Evolutionary conservation across 2,113 vertebrate species (phyloP).

Genomic region (Zootoca vivipara): DNA sequence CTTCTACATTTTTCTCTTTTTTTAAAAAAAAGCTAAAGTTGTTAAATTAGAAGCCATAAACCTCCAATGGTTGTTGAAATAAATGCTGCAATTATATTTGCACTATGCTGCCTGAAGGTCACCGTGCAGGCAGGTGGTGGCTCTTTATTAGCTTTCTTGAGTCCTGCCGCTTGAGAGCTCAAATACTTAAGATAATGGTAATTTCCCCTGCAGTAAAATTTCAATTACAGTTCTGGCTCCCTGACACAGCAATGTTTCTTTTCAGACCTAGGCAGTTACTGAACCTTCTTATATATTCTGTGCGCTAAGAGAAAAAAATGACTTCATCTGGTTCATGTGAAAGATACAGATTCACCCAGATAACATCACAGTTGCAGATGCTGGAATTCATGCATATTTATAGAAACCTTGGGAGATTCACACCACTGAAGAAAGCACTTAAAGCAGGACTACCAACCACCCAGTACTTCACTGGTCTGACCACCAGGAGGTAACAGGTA

Average conservation of each 20-base stretch:
- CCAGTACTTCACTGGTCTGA: no score
- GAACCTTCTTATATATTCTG: not conserved
- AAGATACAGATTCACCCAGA: not conserved
- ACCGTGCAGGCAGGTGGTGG: conserved; percentile 48
- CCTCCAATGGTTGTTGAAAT: conserved; percentile 64
- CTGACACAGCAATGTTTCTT: not conserved
- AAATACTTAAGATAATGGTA: not conserved
- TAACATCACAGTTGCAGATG: not conserved
- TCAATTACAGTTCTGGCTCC: not conserved
- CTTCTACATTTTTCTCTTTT: conserved; percentile 53
- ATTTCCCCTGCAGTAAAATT: conserved; percentile 41
- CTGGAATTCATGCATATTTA: not conserved
- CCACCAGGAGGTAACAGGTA: no score
- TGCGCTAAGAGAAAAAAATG: not conserved
- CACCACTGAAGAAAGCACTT: not conserved
- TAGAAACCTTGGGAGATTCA: not conserved
- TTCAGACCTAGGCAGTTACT: not conserved
- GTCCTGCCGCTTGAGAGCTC: conserved; percentile 37
- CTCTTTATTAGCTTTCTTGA: conserved; percentile 42
- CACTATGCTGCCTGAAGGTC: conserved; percentile 37
- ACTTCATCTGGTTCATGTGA: not conserved
- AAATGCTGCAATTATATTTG: conserved; percentile 50
- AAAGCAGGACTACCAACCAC: not conserved
- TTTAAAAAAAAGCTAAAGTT: conserved; percentile 36
- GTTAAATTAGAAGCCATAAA: conserved; percentile 65